A percentile compares a stretch with the other conserved stretches of the same genome.
Conservation (phyloP, 2,113 vertebrate genomes). For the Nettapus auritus region DNA sequence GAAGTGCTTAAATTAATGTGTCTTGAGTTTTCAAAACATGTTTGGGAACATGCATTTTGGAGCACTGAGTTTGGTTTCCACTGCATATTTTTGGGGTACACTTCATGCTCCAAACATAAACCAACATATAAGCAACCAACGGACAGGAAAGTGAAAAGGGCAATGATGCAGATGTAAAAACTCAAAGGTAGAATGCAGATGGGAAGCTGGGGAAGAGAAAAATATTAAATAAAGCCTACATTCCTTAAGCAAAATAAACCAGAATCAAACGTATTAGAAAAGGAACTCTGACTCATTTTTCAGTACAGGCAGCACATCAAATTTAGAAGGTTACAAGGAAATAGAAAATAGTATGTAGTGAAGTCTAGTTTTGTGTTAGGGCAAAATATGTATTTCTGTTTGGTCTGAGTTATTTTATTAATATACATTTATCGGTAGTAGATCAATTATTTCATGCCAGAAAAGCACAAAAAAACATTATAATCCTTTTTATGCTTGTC, state of each 20-base stretch:
- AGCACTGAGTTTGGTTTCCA: background rate
- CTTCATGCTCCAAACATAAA: background rate
- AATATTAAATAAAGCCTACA: slow-evolving; percentile 33
- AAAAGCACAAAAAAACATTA: background rate
- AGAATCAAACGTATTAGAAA: background rate
- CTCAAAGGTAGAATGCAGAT: background rate
- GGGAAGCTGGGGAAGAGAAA: background rate
- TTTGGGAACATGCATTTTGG: background rate
- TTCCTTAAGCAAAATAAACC: slow-evolving; percentile 51
- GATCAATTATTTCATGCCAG: background rate
- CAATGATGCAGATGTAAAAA: slow-evolving; percentile 7
- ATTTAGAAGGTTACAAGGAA: background rate
- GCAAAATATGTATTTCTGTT: background rate
- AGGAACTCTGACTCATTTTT: background rate
- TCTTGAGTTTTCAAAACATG: background rate
- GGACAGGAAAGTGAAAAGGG: slow-evolving; percentile 49
- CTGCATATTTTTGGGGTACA: background rate
- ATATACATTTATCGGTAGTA: background rate
- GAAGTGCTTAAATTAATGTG: background rate
- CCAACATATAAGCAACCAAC: background rate
- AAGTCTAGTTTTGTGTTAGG: slow-evolving; percentile 29
- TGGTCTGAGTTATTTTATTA: background rate
- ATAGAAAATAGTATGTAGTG: background rate
- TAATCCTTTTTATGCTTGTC: background rate
- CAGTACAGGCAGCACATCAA: background rate